Evolutionary conservation across 1,140 invertebrate species (phyloP), one percentile per base, ranked within the genome.

Genomic region (Eufriesea mexicana): DNA sequence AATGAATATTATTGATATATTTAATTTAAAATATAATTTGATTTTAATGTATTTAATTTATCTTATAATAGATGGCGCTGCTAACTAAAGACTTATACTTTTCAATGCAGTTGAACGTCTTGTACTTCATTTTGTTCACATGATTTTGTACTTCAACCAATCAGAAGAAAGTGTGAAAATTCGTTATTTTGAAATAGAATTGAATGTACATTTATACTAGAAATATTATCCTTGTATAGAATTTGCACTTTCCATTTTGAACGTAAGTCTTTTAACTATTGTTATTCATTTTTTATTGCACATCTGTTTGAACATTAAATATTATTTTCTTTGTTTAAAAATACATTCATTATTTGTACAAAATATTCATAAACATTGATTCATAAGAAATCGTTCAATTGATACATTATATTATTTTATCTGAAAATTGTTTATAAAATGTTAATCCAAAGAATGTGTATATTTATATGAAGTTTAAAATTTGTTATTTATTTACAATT

Each of bases 141-240:
- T 54, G 7, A 12, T 54, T 49, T 51, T 25, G 12, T 25, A 49
- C 20, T 64, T 16, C 14, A 25, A 67, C 85, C 85, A 79, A 86
- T 86, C 61, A 59, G 16, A 75, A 28, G 66, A 70, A 25, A 57
- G 28, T 23, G 16, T 55, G 7, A 0, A 75, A 76, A 72, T 86
- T 74, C 85, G 85, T 86, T 86, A 86, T 76, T 84, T 84, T 84
- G 28, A 80, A 84, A 25, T 9, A 16, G 35, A 23, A 45, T n/a
- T n/a, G 47, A 57, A 14, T 35, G 23, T 12, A 23, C 2, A 5
- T 35, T 35, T 35, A 35, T 4, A 35, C 35, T 1, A 35, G 35
- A 35, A 35, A 35, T 35, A 35, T 35, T 35, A 57, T 25, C 49
- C 51, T 47, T 73, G 2, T 20, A 12, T 9, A 49, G 35, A 35